Evolutionary conservation across 2,888 invertebrate species (phyloP).

Genomic region (Lutraria lutraria): DNA sequence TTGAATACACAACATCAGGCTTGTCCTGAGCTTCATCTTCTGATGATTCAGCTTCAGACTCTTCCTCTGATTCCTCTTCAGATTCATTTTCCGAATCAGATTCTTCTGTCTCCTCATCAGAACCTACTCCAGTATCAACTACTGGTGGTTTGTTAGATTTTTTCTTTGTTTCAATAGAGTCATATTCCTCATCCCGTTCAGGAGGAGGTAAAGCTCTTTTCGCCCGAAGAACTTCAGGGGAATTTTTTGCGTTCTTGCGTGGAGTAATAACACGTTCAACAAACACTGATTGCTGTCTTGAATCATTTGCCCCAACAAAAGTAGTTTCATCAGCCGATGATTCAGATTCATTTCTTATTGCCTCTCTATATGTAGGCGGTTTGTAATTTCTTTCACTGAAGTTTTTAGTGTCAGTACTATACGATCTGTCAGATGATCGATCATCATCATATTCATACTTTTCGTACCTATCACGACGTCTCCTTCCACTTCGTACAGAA

Average conservation of each 20-base stretch:
- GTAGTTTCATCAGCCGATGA: conserved; percentile 65
- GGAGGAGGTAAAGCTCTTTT: conserved; percentile 62
- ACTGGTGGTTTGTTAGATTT: conserved; percentile 27
- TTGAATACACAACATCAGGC: conserved; percentile 61
- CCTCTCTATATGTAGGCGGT: conserved; percentile 69
- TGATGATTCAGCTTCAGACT: conserved; percentile 66
- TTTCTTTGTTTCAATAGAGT: conserved; percentile 71
- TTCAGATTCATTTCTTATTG: conserved; percentile 62
- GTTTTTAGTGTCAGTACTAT: conserved; percentile 52
- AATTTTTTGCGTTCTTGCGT: conserved; percentile 56
- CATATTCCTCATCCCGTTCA: conserved; percentile 71
- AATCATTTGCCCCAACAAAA: conserved; percentile 77
- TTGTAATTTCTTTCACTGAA: conserved; percentile 54
- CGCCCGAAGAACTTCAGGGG: conserved; percentile 36
- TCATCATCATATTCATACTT: conserved; percentile 56
- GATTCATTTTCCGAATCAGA: conserved; percentile 72
- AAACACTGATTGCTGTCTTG: conserved; percentile 74
- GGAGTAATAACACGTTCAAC: conserved; percentile 76
- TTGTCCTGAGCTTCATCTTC: conserved; percentile 48
- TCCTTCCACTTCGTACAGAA: conserved; percentile 45
- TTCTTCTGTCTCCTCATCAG: conserved; percentile 68
- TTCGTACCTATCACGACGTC: conserved; percentile 42
- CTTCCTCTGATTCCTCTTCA: conserved; percentile 69
- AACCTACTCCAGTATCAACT: conserved; percentile 61
- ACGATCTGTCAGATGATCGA: conserved; percentile 49